Evolutionary conservation across 2,797 vertebrate genomes (phyloP), one percentile per base, ranked within the genome.

Genomic region (Chaunax sp.): DNA sequence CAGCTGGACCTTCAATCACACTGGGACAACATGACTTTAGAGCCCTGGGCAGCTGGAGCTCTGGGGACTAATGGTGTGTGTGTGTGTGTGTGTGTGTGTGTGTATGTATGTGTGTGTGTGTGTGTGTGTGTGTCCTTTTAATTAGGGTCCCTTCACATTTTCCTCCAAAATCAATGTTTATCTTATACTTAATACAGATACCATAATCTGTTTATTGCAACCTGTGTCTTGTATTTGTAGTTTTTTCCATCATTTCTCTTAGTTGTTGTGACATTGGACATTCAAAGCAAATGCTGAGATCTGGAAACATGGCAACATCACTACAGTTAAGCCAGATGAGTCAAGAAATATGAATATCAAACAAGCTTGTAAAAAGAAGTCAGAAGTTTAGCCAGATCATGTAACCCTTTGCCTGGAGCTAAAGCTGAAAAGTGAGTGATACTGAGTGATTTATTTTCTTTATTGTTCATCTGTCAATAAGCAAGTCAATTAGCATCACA

Each of bases 1-100:
- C 89, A 90, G 90, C 90, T 92, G 91, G 88, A 91, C 86, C 90
- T 86, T 90, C 81, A 87, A 78, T 92, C 89, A 86, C 82, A 77
- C 86, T 78, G 81, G 82, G 84, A 88, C 86, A 88, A 81, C 75
- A 72, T 90, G 85, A 90, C 87, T 90, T 88, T 79, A 85, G 84
- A 81, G 84, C 50, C 65, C 69, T 58, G 86, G 85, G 87, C 89
- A 90, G 90, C 90, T 93, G 89, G 75, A 83, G 87, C 77, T 65
- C 80, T 73, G 69, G 71, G 69, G 82, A 78, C 82, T 70, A 55
- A 71, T 61, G 74, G 69, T 68, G 66, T 63, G 62, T 68, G 84
- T 61, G 68, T 57, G 52, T 66, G 52, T 65, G 64, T 78, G 67
- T 65, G 64, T 76, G 65, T 58, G 57, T 66, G 52, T 64, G 57